A percentile compares a stretch with the other conserved stretches of the same genome.
phyloP scores from a whole-genome alignment of 1,140 invertebrate species.

The Araneus ventricosus region DNA sequence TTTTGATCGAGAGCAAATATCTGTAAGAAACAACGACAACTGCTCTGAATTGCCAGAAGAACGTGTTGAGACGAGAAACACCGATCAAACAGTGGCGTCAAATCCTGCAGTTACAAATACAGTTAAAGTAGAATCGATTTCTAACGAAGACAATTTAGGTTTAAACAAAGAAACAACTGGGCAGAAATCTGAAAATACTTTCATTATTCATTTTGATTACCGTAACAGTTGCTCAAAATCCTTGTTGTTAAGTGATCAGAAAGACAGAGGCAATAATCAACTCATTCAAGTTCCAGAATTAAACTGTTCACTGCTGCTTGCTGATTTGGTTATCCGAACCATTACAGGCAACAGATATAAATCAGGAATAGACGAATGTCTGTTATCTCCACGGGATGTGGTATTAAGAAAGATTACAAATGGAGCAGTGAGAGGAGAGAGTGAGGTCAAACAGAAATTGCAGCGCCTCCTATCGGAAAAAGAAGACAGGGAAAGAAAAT shows the following conservation, averaged over 20 bases:
- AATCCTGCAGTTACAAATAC: not conserved
- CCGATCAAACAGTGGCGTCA: not conserved
- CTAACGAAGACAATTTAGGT: not conserved
- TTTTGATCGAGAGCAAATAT: not conserved
- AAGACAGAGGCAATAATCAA: not conserved
- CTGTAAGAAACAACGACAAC: not conserved
- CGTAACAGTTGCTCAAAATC: not conserved
- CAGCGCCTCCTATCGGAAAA: not conserved
- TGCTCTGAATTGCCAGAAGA: not conserved
- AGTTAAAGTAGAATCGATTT: not conserved
- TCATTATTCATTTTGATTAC: not conserved
- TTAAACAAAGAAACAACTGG: not conserved
- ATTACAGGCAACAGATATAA: not conserved
- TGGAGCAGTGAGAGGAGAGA: not conserved
- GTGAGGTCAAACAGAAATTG: not conserved
- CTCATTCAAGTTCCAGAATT: not conserved
- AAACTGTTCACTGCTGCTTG: not conserved
- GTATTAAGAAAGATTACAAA: not conserved
- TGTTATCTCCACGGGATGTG: not conserved
- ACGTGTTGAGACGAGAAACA: not conserved
- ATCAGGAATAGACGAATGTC: not conserved
- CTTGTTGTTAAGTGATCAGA: no score
- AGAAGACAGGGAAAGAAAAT: not conserved
- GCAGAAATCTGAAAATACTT: not conserved
- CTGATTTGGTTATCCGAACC: not conserved